Base-by-base conservation (phyloP, 2,113 vertebrate genomes). In the Chiloscyllium plagiosum region DNA sequence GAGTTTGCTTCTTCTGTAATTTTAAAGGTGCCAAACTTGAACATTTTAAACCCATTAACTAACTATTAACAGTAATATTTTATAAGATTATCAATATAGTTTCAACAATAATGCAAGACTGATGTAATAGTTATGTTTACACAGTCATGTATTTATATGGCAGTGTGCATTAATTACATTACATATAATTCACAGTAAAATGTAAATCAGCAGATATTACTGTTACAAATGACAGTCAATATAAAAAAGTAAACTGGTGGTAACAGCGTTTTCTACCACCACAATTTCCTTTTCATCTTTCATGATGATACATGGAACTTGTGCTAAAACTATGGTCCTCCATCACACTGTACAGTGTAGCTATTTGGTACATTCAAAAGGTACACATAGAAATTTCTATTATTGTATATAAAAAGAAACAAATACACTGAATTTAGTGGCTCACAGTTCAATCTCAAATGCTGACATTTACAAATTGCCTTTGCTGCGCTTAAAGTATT, bases 21-120 rank as follows among this genome's bases (percentile, higher is more conserved):
- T 93, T 66, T 37, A 93, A 37, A 93, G 89, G 89, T 65, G 10
- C 87, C 80, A 83, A 83, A 92, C 61, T 61, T 56, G 24, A 89
- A 24, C 86, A 61, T 29, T 90, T 52, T 33, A 61, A 33, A 37
- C 6, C 61, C 15, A 66, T 42, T n/a, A 37, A 17, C 10, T 61
- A 93, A 37, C 65, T 4, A 65, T 7, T 65, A n/a, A 6, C 33
- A 61, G 4, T 13, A 90, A 24, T n/a, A n/a, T 65, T 90, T 90
- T 90, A 87, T 50, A 10, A 26, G 13, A 61, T 26, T 33, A n/a
- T 52, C 26, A 90, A 61, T 61, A 93, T 68, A 37, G 61, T 37
- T 66, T 66, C 37, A 66, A 93, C 37, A 20, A 66, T 66, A n/a
- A 68, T 42, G 17, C 6, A 22, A 33, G 17, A 24, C 66, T 68